Evolutionary conservation across 2,797 vertebrate genomes (phyloP).

Genomic region (Gobionotothen gibberifrons): DNA sequence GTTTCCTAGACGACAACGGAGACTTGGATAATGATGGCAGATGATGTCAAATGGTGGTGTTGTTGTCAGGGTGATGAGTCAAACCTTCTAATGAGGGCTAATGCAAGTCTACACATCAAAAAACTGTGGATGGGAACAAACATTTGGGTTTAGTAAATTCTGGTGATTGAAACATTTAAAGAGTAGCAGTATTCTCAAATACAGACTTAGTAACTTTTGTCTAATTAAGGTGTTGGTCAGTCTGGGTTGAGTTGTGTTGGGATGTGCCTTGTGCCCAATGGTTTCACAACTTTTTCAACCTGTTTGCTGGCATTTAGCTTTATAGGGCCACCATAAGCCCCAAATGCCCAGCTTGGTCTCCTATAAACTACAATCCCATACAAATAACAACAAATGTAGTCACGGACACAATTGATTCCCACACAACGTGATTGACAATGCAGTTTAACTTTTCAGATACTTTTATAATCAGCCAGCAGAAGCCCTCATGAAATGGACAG

Average conservation of each 20-base stretch:
- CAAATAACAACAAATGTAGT: too few species aligned
- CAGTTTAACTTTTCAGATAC: too few species aligned
- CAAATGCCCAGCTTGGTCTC: too few species aligned
- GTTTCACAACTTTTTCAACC: background rate
- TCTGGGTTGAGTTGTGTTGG: background rate
- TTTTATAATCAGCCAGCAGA: too few species aligned
- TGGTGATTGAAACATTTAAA: background rate
- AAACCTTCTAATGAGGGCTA: slow-evolving; percentile 14
- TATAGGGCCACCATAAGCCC: background rate
- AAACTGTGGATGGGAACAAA: background rate
- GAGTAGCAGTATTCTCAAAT: background rate
- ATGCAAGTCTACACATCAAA: slow-evolving; percentile 5
- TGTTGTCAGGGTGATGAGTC: slow-evolving; percentile 43
- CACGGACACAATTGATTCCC: too few species aligned
- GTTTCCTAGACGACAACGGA: slow-evolving; percentile 86
- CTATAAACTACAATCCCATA: too few species aligned
- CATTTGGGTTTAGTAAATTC: background rate
- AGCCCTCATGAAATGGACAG: too few species aligned
- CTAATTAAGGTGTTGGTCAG: background rate
- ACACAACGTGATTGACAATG: too few species aligned
- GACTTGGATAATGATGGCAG: slow-evolving; percentile 89
- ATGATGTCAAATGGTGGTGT: slow-evolving; percentile 61
- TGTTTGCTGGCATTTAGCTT: background rate
- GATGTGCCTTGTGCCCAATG: background rate
- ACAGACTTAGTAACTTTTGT: background rate